phyloP scores from a whole-genome alignment of 2,797 vertebrate species.

The Dermochelys coriacea region DNA sequence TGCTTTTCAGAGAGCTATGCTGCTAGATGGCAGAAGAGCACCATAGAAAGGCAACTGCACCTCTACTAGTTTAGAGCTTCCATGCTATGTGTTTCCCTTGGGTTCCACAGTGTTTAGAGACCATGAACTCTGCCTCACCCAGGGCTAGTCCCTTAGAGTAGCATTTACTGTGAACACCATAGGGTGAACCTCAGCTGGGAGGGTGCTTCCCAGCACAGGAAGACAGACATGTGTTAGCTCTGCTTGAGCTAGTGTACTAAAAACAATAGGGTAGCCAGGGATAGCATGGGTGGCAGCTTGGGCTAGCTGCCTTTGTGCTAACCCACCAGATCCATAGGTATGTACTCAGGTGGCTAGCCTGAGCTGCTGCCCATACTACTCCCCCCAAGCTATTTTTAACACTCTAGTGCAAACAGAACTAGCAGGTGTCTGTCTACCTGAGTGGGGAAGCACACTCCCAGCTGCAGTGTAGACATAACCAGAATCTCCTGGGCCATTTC shows the following conservation, averaged over 20 bases:
- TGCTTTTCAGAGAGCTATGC: neutral
- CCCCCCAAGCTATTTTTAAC: neutral
- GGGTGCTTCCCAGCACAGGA: neutral
- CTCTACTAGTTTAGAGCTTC: neutral
- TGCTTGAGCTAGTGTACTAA: neutral
- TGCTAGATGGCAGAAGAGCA: neutral
- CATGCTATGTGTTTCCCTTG: neutral
- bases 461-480: neutral
- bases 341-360: neutral
- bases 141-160: neutral
- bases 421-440: neutral
- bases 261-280: neutral
- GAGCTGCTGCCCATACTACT: neutral
- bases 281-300: too few relatives aligned
- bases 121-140: neutral
- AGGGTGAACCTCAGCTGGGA: neutral
- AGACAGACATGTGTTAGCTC: neutral
- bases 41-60: neutral
- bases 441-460: neutral
- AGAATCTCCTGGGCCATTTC: neutral
- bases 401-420: neutral
- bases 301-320: too few relatives aligned
- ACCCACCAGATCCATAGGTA: neutral
- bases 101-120: neutral
- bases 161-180: neutral